Base-by-base conservation (phyloP, 2,888 invertebrate species). In the Lasioglossum leucozonium region DNA sequence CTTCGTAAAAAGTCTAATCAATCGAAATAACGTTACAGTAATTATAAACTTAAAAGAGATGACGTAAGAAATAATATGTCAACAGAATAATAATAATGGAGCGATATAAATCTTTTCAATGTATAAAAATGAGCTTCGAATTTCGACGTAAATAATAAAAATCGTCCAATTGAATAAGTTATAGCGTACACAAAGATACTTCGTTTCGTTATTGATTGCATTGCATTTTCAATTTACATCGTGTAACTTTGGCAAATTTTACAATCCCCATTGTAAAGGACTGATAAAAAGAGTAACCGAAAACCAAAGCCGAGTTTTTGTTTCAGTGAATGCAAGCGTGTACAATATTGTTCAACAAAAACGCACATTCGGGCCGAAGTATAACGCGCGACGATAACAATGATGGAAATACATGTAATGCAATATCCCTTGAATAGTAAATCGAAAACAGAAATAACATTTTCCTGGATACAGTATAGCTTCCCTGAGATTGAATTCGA, bases 251-350 rank as follows among this genome's bases (percentile, higher is more conserved):
- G 3, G 30, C 22, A 22, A 67, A 22, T 67, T 10, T 65, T 22
- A 34, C 11, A 34, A 67, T 34, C 18, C 2, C 34, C 18, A 1
- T 10, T 65, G 16, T 8, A 65, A 65, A 18, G 34, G 22, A 65
- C 8, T 65, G 18, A 22, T 22, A 65, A 65, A 34, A 65, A 10
- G 30, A 0, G 1, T 0, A 34, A 65, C 67, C 22, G 37, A 67
- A 67, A 67, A 67, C 4, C 22, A 67, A 37, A 67, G 67, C 22
- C 67, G 85, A 84, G 18, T 74, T 84, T 77, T 84, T 78, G 85
- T 6, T 74, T n/a, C 30, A 8, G 8, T 26, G 72, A 67, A 71
- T 37, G 8, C 51, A 37, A 18, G 13, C n/a, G 58, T 47, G 69
- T 34, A 84, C 44, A 13, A 77, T 84, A 67, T 67, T 34, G 67